Evolutionary conservation across 1,140 invertebrate species (phyloP).

Genomic region (Cherax quadricarinatus): DNA sequence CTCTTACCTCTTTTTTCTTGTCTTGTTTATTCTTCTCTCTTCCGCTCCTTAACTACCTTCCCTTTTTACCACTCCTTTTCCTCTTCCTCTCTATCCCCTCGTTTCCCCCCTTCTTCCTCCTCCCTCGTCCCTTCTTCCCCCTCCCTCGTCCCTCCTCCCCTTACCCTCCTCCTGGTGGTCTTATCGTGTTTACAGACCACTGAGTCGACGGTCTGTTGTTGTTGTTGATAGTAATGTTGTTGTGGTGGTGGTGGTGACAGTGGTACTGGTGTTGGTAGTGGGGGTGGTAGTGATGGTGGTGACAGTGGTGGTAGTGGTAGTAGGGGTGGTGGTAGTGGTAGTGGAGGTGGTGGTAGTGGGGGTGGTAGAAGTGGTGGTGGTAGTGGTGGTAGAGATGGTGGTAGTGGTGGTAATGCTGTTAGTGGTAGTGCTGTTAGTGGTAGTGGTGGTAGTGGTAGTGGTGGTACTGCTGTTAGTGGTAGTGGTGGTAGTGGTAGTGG

Average conservation of each 20-base stretch:
- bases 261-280: background rate
- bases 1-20: too few relatives aligned
- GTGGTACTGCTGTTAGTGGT: too few relatives aligned
- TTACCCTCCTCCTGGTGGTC: background rate
- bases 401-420: background rate
- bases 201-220: background rate
- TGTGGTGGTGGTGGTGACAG: background rate
- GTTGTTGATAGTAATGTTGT: background rate
- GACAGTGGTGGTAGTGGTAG: background rate
- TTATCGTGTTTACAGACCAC: conserved; percentile 14
- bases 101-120: too few relatives aligned
- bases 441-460: background rate
- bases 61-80: too few relatives aligned
- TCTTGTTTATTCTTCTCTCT: too few relatives aligned
- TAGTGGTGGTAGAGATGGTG: background rate
- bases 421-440: background rate
- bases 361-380: too few relatives aligned
- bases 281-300: background rate
- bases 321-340: background rate
- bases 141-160: too few relatives aligned
- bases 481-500: background rate
- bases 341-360: background rate
- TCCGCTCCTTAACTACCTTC: too few relatives aligned
- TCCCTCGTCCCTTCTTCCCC: too few relatives aligned
- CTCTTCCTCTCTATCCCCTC: too few relatives aligned